phyloP scores from a whole-genome alignment of 2,797 vertebrate species.

The Siniperca obscura region DNA sequence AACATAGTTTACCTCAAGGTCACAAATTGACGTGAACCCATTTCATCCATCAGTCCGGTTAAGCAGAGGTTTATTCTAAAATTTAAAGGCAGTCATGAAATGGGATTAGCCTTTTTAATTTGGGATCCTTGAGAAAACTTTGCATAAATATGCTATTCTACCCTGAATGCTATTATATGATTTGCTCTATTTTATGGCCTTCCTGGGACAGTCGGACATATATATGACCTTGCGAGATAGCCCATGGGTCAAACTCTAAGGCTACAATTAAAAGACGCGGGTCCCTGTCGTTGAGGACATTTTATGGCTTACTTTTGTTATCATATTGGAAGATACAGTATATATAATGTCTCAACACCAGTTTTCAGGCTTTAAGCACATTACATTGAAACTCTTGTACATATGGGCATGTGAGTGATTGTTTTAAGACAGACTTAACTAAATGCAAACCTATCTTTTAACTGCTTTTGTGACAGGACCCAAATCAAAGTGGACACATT shows the following conservation, averaged over 20 bases:
- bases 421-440: neutral
- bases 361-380: neutral
- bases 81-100: neutral
- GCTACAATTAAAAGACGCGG: neutral
- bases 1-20: neutral
- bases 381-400: neutral
- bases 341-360: neutral
- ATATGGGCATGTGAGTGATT: neutral
- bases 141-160: neutral
- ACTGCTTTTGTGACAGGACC: neutral
- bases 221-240: conserved; percentile 1
- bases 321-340: neutral
- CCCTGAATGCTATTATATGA: neutral
- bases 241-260: neutral
- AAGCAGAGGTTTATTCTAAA: neutral
- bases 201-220: neutral
- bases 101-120: neutral
- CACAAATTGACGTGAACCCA: neutral
- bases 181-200: neutral
- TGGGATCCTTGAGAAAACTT: neutral
- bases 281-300: neutral
- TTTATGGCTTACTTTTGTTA: neutral
- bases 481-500: neutral
- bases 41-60: neutral
- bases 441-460: neutral